These are phyloP conservation scores for Pachypanchax playfairii DNA, from an alignment of 2,113 vertebrate species.

Conservation along the genomic window DNA sequence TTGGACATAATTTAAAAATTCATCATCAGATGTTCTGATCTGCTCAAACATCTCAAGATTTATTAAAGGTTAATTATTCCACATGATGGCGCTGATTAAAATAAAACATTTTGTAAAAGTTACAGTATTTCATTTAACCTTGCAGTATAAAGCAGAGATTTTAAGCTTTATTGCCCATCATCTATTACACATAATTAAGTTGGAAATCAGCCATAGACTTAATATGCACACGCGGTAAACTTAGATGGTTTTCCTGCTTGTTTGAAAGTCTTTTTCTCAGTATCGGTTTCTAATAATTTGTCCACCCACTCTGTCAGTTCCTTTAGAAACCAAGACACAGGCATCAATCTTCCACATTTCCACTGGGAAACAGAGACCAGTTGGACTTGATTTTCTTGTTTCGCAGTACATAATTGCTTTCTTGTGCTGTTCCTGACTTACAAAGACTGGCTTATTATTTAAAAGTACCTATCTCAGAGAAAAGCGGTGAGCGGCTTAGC, in stretches of 20 bases:
- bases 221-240: conserved; percentile 38
- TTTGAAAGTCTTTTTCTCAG: conserved; percentile 39
- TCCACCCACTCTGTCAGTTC: conserved; percentile 53
- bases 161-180: conserved; percentile 27
- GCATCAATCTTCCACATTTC: conserved; percentile 59
- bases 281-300: conserved; percentile 64
- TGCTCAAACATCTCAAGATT: conserved; percentile 29
- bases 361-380: conserved; percentile 58
- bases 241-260: conserved; percentile 40
- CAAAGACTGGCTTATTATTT: conserved; percentile 48
- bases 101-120: conserved; percentile 19
- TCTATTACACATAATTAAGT: conserved; percentile 35
- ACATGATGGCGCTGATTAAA: conserved; percentile 35
- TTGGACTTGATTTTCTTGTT: conserved; percentile 64
- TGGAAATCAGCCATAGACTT: conserved; percentile 49
- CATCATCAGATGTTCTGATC: conserved; percentile 12
- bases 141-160: conserved; percentile 30
- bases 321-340: conserved; percentile 56
- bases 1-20: conserved; percentile 27
- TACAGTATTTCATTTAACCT: conserved; percentile 21
- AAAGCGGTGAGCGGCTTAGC: conserved; percentile 30
- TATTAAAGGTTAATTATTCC: conserved; percentile 38
- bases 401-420: conserved; percentile 61
- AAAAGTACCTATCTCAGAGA: conserved; percentile 39
- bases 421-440: conserved; percentile 42